Conservation (phyloP, 2,888 invertebrate species). For the Phymatocera aterrima region DNA sequence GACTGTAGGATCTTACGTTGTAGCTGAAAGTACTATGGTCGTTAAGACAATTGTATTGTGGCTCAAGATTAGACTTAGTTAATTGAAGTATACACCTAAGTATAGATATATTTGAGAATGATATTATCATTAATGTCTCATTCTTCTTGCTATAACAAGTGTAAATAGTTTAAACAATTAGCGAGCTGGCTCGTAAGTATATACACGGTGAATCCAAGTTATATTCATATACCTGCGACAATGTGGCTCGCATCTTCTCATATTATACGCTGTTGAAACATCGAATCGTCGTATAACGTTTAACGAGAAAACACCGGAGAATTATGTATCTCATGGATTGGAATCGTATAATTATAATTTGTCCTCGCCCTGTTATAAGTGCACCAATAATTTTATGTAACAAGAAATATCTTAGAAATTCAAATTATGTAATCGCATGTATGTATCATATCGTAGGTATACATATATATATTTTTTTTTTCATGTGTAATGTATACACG, state of each 20-base stretch:
- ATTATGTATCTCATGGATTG: no score
- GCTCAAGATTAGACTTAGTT: constrained; percentile 31
- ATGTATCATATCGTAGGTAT: not conserved
- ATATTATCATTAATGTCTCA: no score
- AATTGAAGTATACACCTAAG: no score
- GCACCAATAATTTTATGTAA: constrained; percentile 22
- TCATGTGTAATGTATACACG: constrained; percentile 7
- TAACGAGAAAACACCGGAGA: no score
- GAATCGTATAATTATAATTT: constrained; percentile 3
- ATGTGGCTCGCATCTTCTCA: no score
- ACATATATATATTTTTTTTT: not conserved
- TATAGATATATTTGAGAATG: not conserved
- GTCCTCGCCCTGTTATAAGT: constrained; percentile 24
- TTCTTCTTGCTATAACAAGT: no score
- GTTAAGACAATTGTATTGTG: constrained; percentile 29
- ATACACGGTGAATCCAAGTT: constrained; percentile 14
- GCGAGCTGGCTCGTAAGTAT: constrained; percentile 46
- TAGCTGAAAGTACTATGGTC: constrained; percentile 35
- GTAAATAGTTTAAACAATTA: constrained; percentile 42
- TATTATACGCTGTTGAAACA: no score
- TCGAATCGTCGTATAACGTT: no score
- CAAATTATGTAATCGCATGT: constrained; percentile 17
- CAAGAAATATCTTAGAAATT: constrained; percentile 10
- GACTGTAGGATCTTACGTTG: not conserved
- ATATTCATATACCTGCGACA: not conserved